Percentiles rank a stretch among this genome's conserved stretches.
Evolutionary conservation across 2,797 vertebrate genomes (phyloP).

Genomic region (Buceros bicornis): DNA sequence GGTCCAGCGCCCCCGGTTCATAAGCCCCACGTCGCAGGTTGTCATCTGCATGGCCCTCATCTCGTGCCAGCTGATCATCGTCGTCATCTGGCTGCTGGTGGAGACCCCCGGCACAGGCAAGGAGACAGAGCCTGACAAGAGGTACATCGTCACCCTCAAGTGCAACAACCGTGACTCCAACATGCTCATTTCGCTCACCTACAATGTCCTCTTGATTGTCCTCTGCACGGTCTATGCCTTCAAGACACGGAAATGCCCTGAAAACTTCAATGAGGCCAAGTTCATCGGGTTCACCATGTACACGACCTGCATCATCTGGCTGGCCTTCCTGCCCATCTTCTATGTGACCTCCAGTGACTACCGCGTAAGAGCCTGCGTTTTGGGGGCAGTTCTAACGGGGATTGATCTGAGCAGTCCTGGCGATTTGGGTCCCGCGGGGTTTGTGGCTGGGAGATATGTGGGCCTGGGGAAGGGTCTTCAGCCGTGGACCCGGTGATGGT

Average conservation of each 20-base stretch:
- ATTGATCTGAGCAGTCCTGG: not conserved
- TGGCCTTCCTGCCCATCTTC: constrained; percentile 99
- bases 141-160: constrained; percentile 94
- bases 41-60: constrained; percentile 95
- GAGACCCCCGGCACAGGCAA: constrained; percentile 94
- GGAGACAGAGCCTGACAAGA: constrained; percentile 90
- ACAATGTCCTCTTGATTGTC: constrained; percentile 95
- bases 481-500: not conserved
- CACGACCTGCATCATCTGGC: constrained; percentile 99
- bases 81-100: constrained; percentile 92
- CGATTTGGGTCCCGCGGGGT: accelerated
- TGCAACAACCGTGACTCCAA: constrained; percentile 95
- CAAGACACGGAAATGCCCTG: constrained; percentile 98
- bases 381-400: not conserved
- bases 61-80: constrained; percentile 95
- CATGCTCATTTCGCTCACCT: constrained; percentile 95
- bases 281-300: constrained; percentile 99
- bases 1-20: constrained; percentile 93
- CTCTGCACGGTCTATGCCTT: constrained; percentile 99
- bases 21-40: constrained; percentile 95
- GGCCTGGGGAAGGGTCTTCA: not conserved
- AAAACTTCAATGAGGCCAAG: constrained; percentile 99
- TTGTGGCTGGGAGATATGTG: not conserved
- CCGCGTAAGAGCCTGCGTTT: constrained; percentile 84
- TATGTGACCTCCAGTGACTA: constrained; percentile 98